Percentiles rank a stretch among this genome's conserved stretches.
Conservation (phyloP, 2,888 invertebrate species). For the Idaea straminata region DNA sequence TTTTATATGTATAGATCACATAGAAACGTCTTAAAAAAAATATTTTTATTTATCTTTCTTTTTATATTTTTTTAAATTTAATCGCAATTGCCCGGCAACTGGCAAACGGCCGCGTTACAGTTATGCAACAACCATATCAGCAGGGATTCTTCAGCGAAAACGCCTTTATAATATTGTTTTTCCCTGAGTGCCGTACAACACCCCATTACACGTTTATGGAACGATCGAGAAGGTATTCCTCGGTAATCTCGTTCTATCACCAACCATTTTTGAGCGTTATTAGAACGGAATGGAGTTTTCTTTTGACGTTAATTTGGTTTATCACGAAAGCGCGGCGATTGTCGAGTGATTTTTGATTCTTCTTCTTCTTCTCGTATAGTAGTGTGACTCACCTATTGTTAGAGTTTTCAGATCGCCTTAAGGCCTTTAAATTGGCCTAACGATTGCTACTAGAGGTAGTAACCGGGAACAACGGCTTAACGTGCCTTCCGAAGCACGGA, state of each 20-base stretch:
- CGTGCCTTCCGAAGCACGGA: too few species aligned
- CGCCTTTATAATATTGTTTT: neutral
- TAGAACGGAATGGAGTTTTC: slow-evolving; percentile 34
- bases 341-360: neutral
- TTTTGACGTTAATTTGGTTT: slow-evolving; percentile 34
- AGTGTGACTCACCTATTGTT: too few species aligned
- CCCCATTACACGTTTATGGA: slow-evolving; percentile 55
- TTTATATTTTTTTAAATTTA: too few species aligned
- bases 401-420: too few species aligned
- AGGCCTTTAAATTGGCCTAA: too few species aligned
- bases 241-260: slow-evolving; percentile 28
- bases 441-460: too few species aligned
- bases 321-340: slow-evolving; percentile 14
- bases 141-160: neutral
- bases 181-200: slow-evolving; percentile 31
- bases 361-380: too few species aligned
- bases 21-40: too few species aligned
- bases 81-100: too few species aligned
- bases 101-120: neutral
- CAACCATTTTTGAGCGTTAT: slow-evolving; percentile 37
- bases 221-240: slow-evolving; percentile 44
- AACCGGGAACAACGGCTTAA: too few species aligned
- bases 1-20: too few species aligned
- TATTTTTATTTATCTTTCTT: too few species aligned
- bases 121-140: neutral